Percentiles rank a stretch among this genome's conserved stretches.
Conservation (phyloP, 2,113 vertebrate species). For the Ptilorrhoa leucosticta region DNA sequence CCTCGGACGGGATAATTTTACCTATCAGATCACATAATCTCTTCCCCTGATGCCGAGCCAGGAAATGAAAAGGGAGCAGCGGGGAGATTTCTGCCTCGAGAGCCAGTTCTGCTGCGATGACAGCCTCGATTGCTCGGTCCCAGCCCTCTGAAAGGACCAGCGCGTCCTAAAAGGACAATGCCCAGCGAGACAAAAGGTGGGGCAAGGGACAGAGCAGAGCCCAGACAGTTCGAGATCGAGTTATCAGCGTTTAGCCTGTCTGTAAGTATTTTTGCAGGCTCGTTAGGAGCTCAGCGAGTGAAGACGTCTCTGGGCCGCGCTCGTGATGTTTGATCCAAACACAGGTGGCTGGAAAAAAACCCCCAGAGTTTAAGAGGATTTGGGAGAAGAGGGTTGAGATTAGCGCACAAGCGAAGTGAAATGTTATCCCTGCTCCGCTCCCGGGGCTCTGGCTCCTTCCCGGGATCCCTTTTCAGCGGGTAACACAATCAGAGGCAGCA, state of each 20-base stretch:
- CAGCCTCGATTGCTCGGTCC: slow-evolving; percentile 27
- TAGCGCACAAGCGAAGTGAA: not conserved
- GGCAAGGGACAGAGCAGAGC: not conserved
- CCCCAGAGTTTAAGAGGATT: slow-evolving; percentile 32
- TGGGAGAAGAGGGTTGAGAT: not conserved
- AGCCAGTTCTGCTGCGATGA: slow-evolving; percentile 29
- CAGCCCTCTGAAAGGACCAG: not conserved
- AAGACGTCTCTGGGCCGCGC: not conserved
- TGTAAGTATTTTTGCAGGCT: not conserved
- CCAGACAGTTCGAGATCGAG: not conserved
- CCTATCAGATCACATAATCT: slow-evolving; percentile 69
- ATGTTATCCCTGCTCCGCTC: slow-evolving; percentile 24
- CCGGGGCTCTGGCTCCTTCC: not conserved
- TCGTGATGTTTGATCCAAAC: not conserved
- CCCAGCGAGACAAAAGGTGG: not conserved
- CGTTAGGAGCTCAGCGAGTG: not conserved
- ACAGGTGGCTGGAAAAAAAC: not conserved
- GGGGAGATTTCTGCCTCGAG: slow-evolving; percentile 9
- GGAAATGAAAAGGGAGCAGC: slow-evolving; percentile 47
- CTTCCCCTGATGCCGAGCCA: slow-evolving; percentile 50
- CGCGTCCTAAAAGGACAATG: not conserved
- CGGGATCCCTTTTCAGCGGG: slow-evolving; percentile 1
- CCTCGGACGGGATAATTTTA: slow-evolving; percentile 67
- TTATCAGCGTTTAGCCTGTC: not conserved
- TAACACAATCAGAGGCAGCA: slow-evolving; percentile 12